Percentiles rank a stretch among this genome's conserved stretches.
Conservation (phyloP, 2,797 vertebrate genomes). For the Mycteria americana region DNA sequence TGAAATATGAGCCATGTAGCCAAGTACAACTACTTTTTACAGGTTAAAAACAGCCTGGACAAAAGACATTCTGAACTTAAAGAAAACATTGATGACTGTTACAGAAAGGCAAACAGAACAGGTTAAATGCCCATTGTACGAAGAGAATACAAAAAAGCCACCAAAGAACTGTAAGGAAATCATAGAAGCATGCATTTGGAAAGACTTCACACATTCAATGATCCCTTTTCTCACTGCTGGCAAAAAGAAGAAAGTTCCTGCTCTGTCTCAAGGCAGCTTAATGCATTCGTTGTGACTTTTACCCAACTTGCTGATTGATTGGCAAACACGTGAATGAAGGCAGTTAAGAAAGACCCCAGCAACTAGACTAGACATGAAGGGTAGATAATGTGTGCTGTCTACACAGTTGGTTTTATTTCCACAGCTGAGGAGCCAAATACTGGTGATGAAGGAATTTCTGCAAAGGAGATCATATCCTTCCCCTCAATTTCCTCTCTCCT, state of each 20-base stretch:
- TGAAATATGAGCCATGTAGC: background rate
- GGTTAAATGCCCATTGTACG: background rate
- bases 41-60: background rate
- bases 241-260: background rate
- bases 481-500: background rate
- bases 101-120: background rate
- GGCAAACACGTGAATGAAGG: background rate
- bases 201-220: background rate
- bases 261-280: background rate
- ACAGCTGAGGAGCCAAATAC: background rate
- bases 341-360: background rate
- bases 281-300: background rate
- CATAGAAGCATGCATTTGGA: background rate
- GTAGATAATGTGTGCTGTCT: background rate
- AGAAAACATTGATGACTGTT: background rate
- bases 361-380: background rate
- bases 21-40: background rate
- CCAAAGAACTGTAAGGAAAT: background rate
- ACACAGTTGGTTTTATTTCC: background rate
- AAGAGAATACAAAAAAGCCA: background rate
- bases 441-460: background rate
- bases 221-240: background rate
- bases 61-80: background rate
- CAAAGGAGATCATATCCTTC: background rate
- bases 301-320: background rate